Evolutionary conservation across 2,113 vertebrate species (phyloP).

Genomic region (Calidris pugnax): DNA sequence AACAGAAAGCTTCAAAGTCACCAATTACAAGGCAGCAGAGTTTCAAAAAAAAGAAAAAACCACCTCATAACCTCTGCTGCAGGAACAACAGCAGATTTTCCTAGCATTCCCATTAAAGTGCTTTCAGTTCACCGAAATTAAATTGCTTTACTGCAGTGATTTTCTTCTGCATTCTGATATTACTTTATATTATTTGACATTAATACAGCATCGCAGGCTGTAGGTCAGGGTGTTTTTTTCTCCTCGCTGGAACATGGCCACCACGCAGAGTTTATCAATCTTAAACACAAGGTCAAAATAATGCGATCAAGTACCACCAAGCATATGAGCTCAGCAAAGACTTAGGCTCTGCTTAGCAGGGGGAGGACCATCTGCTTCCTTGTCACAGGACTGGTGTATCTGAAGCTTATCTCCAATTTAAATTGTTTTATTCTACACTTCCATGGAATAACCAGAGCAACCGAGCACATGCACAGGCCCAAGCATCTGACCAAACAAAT

Average conservation of each 20-base stretch:
- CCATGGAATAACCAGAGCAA: background rate
- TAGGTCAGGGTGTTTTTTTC: background rate
- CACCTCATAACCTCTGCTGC: slow-evolving; percentile 38
- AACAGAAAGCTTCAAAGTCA: slow-evolving; percentile 47
- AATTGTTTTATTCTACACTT: background rate
- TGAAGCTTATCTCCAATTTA: background rate
- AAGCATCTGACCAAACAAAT: background rate
- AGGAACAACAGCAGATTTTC: background rate
- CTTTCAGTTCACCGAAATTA: slow-evolving; percentile 56
- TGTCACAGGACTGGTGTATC: background rate
- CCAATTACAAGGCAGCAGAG: slow-evolving; percentile 30
- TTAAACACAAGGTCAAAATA: slow-evolving; percentile 46
- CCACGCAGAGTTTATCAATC: background rate
- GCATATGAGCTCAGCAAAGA: background rate
- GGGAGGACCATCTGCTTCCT: slow-evolving; percentile 15
- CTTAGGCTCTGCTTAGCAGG: background rate
- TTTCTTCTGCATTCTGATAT: slow-evolving; percentile 47
- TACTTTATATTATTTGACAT: slow-evolving; percentile 53
- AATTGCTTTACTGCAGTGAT: slow-evolving; percentile 52
- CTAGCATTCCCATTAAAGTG: slow-evolving; percentile 2
- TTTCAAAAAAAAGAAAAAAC: background rate
- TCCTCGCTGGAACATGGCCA: background rate
- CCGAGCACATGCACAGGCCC: rapidly evolving
- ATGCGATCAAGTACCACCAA: background rate
- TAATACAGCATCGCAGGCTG: background rate